Conservation (phyloP, 2,113 vertebrate species). For the Meleagris gallopavo region DNA sequence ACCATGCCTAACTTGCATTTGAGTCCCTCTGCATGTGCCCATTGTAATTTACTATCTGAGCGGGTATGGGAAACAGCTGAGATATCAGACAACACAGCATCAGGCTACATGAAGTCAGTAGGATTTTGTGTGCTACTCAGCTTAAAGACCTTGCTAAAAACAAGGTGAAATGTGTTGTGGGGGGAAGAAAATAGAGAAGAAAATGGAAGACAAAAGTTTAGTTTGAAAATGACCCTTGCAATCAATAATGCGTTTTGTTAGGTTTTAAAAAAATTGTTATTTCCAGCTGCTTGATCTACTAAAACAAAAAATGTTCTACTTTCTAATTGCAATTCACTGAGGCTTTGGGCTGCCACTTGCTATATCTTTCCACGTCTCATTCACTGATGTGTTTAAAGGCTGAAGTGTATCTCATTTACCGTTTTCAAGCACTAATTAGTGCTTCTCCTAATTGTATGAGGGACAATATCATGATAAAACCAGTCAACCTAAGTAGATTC, state of each 20-base stretch:
- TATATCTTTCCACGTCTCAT: conserved; percentile 32
- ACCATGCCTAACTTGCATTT: not conserved
- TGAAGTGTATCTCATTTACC: conserved; percentile 18
- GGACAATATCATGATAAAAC: conserved; percentile 41
- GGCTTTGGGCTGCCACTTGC: not conserved
- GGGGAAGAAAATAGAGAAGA: not conserved
- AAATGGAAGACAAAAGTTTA: not conserved
- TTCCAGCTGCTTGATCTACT: not conserved
- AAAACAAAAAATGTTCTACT: not conserved
- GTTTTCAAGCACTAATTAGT: conserved; percentile 58
- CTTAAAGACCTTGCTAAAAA: not conserved
- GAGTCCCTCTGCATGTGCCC: not conserved
- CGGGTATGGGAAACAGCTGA: not conserved
- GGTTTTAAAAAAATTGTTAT: not conserved
- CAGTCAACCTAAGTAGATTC: conserved; percentile 42
- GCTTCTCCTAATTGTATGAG: conserved; percentile 46
- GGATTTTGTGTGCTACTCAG: not conserved
- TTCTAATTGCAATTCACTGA: not conserved
- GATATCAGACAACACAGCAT: not conserved
- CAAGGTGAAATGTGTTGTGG: not conserved
- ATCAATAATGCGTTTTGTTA: not conserved
- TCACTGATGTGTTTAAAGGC: conserved; percentile 32
- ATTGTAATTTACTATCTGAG: not conserved
- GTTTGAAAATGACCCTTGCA: not conserved
- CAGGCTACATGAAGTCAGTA: not conserved